These are phyloP conservation scores for Oryzias curvinotus DNA, from an alignment of 2,113 vertebrate genomes.

Conservation along the genomic window DNA sequence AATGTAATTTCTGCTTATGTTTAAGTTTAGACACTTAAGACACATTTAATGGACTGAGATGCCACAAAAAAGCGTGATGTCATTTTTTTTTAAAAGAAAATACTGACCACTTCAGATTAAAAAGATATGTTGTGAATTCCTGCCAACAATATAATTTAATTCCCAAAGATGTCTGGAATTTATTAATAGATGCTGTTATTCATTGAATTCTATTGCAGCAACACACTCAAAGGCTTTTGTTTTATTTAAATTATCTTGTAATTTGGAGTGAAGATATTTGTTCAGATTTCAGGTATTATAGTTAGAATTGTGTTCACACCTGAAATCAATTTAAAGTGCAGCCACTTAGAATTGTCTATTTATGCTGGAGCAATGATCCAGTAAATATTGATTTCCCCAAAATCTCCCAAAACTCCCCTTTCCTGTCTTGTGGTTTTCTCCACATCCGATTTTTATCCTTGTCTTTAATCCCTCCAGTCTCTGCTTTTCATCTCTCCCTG, in stretches of 20 bases:
- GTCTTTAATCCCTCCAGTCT: neutral
- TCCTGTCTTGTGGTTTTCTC: neutral
- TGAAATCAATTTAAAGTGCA: neutral
- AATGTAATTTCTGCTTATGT: no score
- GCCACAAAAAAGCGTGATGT: no score
- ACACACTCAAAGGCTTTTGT: no score
- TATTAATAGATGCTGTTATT: no score
- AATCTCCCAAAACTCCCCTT: neutral
- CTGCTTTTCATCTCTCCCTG: rapidly evolving
- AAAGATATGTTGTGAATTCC: no score
- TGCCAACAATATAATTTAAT: no score
- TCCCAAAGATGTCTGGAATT: no score
- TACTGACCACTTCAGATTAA: no score
- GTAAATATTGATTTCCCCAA: neutral
- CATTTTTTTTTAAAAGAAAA: no score
- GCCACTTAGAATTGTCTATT: neutral
- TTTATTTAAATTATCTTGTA: neutral
- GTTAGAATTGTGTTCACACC: neutral
- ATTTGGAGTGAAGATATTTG: neutral
- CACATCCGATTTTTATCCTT: neutral
- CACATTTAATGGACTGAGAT: no score
- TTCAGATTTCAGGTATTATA: neutral
- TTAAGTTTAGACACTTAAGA: no score
- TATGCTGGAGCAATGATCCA: neutral
- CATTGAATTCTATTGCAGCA: no score